These are phyloP conservation scores for Mesorhabditis sp. DNA, from an alignment of 2,888 invertebrate species.

Conservation along the genomic window DNA sequence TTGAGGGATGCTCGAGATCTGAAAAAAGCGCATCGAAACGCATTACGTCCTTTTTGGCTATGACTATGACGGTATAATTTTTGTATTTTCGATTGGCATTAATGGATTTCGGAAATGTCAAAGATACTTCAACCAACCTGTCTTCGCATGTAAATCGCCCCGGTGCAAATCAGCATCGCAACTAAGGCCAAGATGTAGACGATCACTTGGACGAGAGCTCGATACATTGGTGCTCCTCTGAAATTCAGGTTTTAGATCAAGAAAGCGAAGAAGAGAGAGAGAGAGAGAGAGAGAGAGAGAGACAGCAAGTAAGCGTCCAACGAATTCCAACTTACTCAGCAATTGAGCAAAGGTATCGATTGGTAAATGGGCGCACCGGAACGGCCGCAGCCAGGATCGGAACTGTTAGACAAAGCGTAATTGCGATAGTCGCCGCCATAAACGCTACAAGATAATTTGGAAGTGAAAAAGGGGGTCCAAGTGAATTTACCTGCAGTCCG, in stretches of 20 bases:
- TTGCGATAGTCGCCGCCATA: neutral
- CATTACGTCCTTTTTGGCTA: no score
- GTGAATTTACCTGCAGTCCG: neutral
- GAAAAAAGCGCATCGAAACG: no score
- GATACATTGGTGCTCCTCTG: neutral
- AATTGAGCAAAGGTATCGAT: slow-evolving; percentile 4
- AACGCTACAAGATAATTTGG: neutral
- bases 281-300: neutral
- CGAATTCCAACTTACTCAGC: neutral
- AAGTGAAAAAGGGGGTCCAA: no score
- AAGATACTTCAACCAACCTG: neutral
- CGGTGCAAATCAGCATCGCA: slow-evolving; percentile 2
- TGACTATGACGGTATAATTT: neutral
- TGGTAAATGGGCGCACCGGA: neutral
- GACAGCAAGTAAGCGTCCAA: neutral
- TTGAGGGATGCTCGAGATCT: slow-evolving; percentile 3
- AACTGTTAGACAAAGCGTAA: neutral
- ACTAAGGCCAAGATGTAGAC: neutral
- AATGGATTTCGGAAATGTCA: neutral
- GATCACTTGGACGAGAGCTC: neutral
- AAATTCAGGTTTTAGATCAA: neutral
- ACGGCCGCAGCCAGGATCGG: neutral
- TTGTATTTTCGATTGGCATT: neutral
- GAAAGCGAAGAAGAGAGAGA: neutral
- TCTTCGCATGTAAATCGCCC: neutral